phyloP scores from a whole-genome alignment of 2,113 vertebrate species.

The Phyllostomus hastatus region DNA sequence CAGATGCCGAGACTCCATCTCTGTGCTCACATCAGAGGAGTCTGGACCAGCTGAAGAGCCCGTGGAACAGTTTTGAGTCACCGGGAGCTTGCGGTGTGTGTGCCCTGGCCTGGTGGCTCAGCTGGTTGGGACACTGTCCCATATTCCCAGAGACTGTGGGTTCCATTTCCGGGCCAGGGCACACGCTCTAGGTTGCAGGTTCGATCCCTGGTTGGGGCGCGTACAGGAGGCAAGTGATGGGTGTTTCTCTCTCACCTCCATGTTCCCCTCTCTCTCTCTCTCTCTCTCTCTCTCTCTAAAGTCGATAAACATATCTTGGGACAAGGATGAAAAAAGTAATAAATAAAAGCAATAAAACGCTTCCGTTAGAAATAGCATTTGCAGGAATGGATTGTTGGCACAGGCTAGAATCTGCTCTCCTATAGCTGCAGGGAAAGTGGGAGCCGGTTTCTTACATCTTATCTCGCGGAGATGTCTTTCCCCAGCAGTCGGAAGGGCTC shows the following conservation, averaged over 20 bases:
- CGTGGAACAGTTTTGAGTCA: background rate
- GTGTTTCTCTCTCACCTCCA: background rate
- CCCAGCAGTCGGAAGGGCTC: background rate
- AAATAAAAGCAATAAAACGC: too few species aligned
- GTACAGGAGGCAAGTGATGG: background rate
- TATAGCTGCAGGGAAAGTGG: background rate
- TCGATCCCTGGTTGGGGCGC: background rate
- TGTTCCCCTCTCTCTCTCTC: background rate
- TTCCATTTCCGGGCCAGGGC: background rate
- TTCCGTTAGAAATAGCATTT: too few species aligned
- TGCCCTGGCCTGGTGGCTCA: background rate
- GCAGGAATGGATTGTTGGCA: background rate
- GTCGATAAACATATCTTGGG: background rate
- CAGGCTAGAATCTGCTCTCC: background rate
- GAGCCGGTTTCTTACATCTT: background rate
- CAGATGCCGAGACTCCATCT: background rate
- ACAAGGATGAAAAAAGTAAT: background rate
- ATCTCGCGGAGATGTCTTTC: slow-evolving; percentile 39
- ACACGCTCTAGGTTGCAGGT: background rate
- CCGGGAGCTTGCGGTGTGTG: background rate
- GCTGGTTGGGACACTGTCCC: background rate
- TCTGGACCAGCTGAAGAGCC: background rate
- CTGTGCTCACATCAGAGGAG: background rate
- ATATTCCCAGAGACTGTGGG: background rate
- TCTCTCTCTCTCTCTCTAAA: background rate